Base-by-base conservation (phyloP, 2,888 invertebrate species). In the Gari tellinella region DNA sequence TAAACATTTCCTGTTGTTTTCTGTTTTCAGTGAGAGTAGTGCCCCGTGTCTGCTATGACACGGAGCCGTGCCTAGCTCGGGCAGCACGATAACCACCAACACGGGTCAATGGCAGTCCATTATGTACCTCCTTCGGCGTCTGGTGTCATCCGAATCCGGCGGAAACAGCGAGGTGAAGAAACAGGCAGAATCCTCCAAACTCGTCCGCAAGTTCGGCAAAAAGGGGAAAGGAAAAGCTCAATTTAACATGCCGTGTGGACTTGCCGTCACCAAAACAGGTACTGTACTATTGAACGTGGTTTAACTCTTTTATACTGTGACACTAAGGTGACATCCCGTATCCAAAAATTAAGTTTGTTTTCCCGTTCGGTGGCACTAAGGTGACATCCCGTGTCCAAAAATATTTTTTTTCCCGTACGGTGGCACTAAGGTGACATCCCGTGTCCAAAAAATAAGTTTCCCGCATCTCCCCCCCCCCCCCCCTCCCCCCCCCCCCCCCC, bases 241-340 rank as follows among this genome's bases (percentile, higher is more conserved):
- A 57, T 90, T 91, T 62, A 84, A 89, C 43, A 86, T 83, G 81
- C 91, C 91, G 0, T 85, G 85, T 46, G 90, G 89, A 3, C 83
- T 90, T 17, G 85, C 89, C 4, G 81, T 88, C 2, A 85, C 89
- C 1, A 85, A 84, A 70, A 65, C 86, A 80, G 89, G 89, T 89
- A 67, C 21, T 31, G 31, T n/a, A n/a, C n/a, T n/a, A n/a, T n/a
- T n/a, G n/a, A n/a, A n/a, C n/a, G n/a, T n/a, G n/a, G n/a, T n/a
- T n/a, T n/a, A n/a, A n/a, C n/a, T n/a, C n/a, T n/a, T n/a, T n/a
- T n/a, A n/a, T n/a, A n/a, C n/a, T n/a, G n/a, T n/a, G n/a, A n/a
- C n/a, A n/a, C n/a, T n/a, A n/a, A n/a, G n/a, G n/a, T n/a, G n/a
- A n/a, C n/a, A n/a, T n/a, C n/a, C n/a, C n/a, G n/a, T n/a, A n/a